A percentile compares a stretch with the other conserved stretches of the same genome.
Conservation (phyloP, 1,140 invertebrate genomes). For the Paracyclopina nana region DNA sequence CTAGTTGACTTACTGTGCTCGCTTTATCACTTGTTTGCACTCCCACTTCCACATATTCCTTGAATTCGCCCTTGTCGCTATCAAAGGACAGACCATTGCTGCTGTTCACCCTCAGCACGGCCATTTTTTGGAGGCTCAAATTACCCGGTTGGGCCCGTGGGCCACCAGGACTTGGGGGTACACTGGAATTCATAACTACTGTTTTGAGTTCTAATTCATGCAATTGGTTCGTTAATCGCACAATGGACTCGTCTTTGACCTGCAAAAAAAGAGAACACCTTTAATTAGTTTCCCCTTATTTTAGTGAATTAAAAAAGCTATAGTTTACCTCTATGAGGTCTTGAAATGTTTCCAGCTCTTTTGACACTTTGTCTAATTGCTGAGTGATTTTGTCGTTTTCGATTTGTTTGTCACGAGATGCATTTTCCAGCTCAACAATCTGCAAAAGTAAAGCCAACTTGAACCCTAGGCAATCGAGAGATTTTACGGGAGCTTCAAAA, state of each 20-base stretch:
- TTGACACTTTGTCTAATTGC: not conserved
- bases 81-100: conserved; percentile 3
- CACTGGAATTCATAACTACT: not conserved
- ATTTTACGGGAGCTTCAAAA: too few relatives aligned
- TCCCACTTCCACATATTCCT: conserved; percentile 11
- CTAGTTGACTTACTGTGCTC: too few relatives aligned
- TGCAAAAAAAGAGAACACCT: not conserved
- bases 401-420: not conserved
- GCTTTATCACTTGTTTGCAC: conserved; percentile 10
- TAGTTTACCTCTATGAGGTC: conserved; percentile 1
- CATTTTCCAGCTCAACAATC: conserved; percentile 3
- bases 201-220: conserved; percentile 9
- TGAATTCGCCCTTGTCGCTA: conserved; percentile 9
- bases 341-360: conserved; percentile 8
- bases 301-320: not conserved
- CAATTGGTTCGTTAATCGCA: conserved; percentile 10
- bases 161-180: not conserved
- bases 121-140: too few relatives aligned
- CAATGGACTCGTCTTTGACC: conserved; percentile 10
- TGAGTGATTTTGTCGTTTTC: not conserved
- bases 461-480: too few relatives aligned
- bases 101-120: too few relatives aligned
- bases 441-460: too few relatives aligned
- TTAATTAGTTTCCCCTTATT: not conserved
- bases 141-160: too few relatives aligned